phyloP scores from a whole-genome alignment of 1,140 invertebrate species.

The Diplogasteroides magnus region DNA sequence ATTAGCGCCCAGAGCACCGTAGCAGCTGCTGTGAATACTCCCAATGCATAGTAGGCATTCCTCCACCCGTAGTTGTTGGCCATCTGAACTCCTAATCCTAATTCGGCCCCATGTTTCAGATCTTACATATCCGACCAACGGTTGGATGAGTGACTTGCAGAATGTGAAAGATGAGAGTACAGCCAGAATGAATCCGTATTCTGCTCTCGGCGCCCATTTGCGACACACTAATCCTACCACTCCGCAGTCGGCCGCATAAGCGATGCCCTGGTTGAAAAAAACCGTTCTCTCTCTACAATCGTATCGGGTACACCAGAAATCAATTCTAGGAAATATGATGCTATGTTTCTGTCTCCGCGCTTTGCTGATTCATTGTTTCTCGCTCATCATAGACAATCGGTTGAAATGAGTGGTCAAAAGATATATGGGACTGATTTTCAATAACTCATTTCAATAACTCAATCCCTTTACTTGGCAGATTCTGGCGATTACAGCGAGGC shows the following conservation, averaged over 20 bases:
- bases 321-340: too few relatives aligned
- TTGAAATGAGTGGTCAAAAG: too few relatives aligned
- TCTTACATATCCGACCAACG: background rate
- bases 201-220: background rate
- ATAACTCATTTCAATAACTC: too few relatives aligned
- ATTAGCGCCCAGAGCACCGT: background rate
- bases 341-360: too few relatives aligned
- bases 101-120: too few relatives aligned
- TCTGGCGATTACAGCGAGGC: background rate
- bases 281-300: too few relatives aligned
- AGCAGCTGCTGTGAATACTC: background rate
- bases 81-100: background rate
- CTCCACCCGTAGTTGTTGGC: background rate
- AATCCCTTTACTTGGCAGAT: slow-evolving; percentile 1
- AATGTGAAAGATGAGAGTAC: background rate
- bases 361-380: too few relatives aligned
- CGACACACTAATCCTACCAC: background rate
- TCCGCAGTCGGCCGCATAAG: background rate
- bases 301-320: too few relatives aligned
- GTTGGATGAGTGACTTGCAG: background rate
- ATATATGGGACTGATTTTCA: too few relatives aligned
- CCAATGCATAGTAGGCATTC: background rate
- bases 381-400: too few relatives aligned
- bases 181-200: background rate
- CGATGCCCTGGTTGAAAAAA: background rate